A percentile compares a stretch with the other conserved stretches of the same genome.
Conservation (phyloP, 2,797 vertebrate genomes). For the Limnodromus scolopaceus region DNA sequence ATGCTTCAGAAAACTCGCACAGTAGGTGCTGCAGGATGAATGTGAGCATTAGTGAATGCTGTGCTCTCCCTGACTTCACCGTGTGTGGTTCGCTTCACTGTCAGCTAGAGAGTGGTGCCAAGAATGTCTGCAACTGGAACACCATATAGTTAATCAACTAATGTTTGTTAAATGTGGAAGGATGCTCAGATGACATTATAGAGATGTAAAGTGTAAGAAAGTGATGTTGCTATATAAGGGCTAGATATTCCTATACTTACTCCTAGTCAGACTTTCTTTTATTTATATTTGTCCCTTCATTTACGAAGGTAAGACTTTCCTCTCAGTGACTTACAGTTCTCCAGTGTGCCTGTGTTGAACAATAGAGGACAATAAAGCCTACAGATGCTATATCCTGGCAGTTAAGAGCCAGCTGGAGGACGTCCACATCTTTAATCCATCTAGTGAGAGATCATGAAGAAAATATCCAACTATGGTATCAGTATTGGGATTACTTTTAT, state of each 20-base stretch:
- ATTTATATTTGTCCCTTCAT: not conserved
- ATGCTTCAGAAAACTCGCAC: fast-evolving
- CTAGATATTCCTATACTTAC: not conserved
- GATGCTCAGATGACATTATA: not conserved
- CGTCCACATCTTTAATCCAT: constrained; percentile 3
- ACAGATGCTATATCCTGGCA: constrained; percentile 19
- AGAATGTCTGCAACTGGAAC: not conserved
- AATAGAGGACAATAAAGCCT: not conserved
- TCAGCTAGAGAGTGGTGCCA: not conserved
- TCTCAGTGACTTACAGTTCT: not conserved
- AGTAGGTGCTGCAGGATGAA: not conserved
- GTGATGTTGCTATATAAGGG: not conserved
- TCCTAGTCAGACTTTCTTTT: not conserved
- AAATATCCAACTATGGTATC: constrained; percentile 24
- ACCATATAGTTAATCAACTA: not conserved
- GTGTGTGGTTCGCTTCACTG: not conserved
- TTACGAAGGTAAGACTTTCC: not conserved
- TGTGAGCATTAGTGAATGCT: fast-evolving
- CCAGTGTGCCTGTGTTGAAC: not conserved
- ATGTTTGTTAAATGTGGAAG: not conserved
- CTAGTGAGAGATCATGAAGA: constrained; percentile 6
- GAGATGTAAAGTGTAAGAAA: not conserved
- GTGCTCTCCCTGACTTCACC: not conserved
- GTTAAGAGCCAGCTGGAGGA: constrained; percentile 16
- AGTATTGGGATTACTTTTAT: not conserved